phyloP scores from a whole-genome alignment of 2,888 invertebrate species.

The Conops quadrifasciatus region DNA sequence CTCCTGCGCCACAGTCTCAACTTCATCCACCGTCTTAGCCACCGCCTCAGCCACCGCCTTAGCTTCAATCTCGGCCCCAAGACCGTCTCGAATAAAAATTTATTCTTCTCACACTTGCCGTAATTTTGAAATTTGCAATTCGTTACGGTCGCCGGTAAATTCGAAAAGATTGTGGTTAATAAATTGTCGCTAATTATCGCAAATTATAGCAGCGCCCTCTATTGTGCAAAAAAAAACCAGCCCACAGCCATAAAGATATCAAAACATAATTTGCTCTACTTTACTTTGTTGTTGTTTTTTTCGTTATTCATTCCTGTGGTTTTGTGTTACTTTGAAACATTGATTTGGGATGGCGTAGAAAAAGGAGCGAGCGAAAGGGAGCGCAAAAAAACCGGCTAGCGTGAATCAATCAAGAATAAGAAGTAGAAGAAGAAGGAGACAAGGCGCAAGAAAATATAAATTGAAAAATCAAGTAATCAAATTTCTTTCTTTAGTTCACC shows the following conservation, averaged over 20 bases:
- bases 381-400: neutral
- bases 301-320: too few relatives aligned
- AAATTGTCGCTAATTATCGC: constrained; percentile 34
- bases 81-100: neutral
- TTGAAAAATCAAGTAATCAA: too few relatives aligned
- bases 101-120: neutral
- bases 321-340: too few relatives aligned
- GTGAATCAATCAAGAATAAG: neutral
- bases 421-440: too few relatives aligned
- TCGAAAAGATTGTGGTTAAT: constrained; percentile 21
- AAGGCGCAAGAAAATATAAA: too few relatives aligned
- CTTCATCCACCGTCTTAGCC: neutral
- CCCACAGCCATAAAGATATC: neutral
- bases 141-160: constrained; percentile 25
- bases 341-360: neutral
- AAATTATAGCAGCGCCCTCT: constrained; percentile 29
- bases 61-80: neutral
- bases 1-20: too few relatives aligned
- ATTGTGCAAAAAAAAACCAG: neutral
- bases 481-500: too few relatives aligned
- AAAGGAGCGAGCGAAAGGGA: neutral
- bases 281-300: neutral
- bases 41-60: neutral
- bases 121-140: constrained; percentile 19
- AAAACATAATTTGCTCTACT: neutral